Conservation (phyloP, 2,797 vertebrate species). For the Anisognathus igniventris region DNA sequence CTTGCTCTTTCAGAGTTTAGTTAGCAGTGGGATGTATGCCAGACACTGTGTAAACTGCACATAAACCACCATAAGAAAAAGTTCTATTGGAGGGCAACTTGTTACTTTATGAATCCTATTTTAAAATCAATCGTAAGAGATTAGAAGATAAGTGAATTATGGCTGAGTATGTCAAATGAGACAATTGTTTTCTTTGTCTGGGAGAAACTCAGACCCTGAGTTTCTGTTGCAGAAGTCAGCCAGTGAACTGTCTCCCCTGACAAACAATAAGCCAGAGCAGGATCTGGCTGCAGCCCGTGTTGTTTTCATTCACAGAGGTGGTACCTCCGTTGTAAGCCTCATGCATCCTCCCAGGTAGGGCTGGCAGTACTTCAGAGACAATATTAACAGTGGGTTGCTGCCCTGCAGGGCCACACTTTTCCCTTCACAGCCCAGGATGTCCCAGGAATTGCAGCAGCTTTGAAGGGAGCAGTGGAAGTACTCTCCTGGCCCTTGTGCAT, state of each 20-base stretch:
- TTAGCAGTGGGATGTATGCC: neutral
- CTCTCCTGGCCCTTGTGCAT: neutral
- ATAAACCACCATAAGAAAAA: neutral
- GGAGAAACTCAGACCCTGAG: neutral
- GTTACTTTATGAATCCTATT: neutral
- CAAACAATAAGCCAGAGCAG: neutral
- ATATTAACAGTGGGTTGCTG: neutral
- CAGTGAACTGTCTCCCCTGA: neutral
- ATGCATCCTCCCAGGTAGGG: neutral
- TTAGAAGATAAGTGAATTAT: neutral
- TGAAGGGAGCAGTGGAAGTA: neutral
- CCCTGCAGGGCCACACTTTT: neutral
- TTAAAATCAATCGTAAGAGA: neutral
- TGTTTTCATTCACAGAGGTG: neutral
- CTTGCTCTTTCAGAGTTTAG: conserved; percentile 21
- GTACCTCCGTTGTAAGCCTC: neutral
- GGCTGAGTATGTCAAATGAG: neutral
- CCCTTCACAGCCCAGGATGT: neutral
- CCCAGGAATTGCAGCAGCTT: neutral
- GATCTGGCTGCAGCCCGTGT: accelerated
- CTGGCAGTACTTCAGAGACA: neutral
- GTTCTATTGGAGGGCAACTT: neutral
- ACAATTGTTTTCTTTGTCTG: neutral
- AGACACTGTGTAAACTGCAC: neutral
- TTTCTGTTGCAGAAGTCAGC: neutral